Conservation (phyloP, 2,113 vertebrate species). For the Mola mola region DNA sequence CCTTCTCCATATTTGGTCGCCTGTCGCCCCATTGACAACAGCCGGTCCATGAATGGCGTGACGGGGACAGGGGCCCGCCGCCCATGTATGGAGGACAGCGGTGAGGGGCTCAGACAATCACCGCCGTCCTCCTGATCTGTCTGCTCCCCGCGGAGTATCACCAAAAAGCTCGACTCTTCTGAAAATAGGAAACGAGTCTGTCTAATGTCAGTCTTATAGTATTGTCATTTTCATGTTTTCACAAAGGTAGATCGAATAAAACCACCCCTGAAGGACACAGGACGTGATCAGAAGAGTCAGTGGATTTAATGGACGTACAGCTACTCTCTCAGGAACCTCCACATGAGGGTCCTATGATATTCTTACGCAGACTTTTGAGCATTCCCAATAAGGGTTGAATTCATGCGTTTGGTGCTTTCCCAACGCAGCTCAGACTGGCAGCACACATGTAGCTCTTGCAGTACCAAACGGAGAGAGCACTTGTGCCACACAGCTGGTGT, state of each 20-base stretch:
- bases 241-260: no score
- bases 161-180: no score
- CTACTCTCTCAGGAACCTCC: no score
- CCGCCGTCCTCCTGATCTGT: slow-evolving; percentile 44
- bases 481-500: slow-evolving; percentile 65
- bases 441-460: slow-evolving; percentile 11
- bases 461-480: slow-evolving; percentile 39
- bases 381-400: no score
- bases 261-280: no score
- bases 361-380: no score
- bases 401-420: not conserved
- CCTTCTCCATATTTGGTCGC: slow-evolving; percentile 90
- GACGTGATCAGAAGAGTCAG: no score
- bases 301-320: no score
- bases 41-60: slow-evolving; percentile 89
- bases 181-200: no score
- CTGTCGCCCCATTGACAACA: slow-evolving; percentile 77
- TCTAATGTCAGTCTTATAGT: no score
- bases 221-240: no score
- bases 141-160: slow-evolving; percentile 10
- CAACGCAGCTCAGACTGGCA: not conserved
- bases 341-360: no score
- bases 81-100: slow-evolving; percentile 84
- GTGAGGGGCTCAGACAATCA: slow-evolving; percentile 43
- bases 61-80: slow-evolving; percentile 68